Percentiles rank a stretch among this genome's conserved stretches.
phyloP scores from a whole-genome alignment of 2,113 vertebrate species.

The Nesogale talazaci region DNA sequence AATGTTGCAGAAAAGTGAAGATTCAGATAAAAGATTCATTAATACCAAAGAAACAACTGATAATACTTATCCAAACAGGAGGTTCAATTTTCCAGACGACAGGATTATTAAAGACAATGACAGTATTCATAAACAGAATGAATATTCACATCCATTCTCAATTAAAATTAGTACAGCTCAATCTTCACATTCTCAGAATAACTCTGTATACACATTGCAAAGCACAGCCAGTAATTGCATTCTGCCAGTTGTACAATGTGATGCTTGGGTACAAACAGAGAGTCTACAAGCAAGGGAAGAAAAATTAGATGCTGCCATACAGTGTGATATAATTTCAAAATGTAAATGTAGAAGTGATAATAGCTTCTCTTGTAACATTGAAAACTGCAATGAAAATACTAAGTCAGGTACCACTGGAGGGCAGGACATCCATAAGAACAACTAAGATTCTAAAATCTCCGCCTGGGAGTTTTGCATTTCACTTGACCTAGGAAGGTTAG shows the following conservation, averaged over 20 bases:
- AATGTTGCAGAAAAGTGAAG: conserved; percentile 63
- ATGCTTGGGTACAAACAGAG: conserved; percentile 88
- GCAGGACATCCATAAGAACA: conserved; percentile 71
- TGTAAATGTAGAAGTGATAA: conserved; percentile 71
- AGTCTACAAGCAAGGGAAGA: background rate
- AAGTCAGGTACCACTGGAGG: conserved; percentile 77
- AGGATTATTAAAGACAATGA: background rate
- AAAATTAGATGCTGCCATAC: conserved; percentile 85
- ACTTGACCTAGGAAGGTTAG: background rate
- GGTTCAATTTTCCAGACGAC: background rate
- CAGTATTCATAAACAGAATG: background rate
- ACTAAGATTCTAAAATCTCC: background rate
- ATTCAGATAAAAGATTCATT: conserved; percentile 26
- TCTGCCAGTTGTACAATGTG: background rate
- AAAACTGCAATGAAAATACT: background rate
- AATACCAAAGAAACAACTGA: conserved; percentile 31
- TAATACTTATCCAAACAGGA: background rate
- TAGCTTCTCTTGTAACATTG: background rate
- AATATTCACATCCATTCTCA: background rate
- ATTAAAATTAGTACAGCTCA: background rate
- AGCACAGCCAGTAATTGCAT: accelerated
- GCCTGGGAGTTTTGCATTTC: background rate
- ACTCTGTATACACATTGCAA: background rate
- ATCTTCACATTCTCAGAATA: background rate
- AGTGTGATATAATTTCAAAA: conserved; percentile 80